Conservation (phyloP, 1,140 invertebrate species). For the Diprion similis region DNA sequence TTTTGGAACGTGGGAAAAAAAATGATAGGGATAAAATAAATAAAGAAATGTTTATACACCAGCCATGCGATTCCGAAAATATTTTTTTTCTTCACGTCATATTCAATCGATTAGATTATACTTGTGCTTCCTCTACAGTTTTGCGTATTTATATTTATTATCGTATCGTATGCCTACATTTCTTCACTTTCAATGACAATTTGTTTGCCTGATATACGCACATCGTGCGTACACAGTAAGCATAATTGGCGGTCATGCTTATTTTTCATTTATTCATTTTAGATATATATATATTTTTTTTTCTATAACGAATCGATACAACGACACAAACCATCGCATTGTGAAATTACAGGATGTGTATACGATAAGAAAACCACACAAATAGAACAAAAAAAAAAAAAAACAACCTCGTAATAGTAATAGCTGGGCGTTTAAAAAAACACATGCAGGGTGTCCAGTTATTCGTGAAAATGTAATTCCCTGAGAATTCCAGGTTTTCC, state of each 20-base stretch:
- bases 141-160: conserved; percentile 8
- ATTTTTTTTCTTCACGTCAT: not conserved
- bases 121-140: conserved; percentile 15
- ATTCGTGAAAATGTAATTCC: too few relatives aligned
- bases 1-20: too few relatives aligned
- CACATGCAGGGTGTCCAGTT: too few relatives aligned
- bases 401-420: too few relatives aligned
- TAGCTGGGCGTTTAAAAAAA: conserved; percentile 18
- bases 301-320: conserved; percentile 15
- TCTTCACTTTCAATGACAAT: conserved; percentile 23
- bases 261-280: conserved; percentile 5
- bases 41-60: too few relatives aligned
- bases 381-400: too few relatives aligned
- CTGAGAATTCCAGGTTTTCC: too few relatives aligned
- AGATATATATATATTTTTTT: conserved; percentile 29
- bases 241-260: conserved; percentile 14
- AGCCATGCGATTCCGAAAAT: too few relatives aligned
- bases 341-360: too few relatives aligned
- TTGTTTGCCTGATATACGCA: conserved; percentile 43
- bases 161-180: conserved; percentile 25
- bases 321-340: not conserved
- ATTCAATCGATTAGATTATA: conserved; percentile 15
- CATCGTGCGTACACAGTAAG: conserved; percentile 7
- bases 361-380: too few relatives aligned
- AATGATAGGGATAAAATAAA: too few relatives aligned